These are phyloP conservation scores for Ennomos fuscantarius DNA, from an alignment of 2,888 invertebrate species.

Conservation along the genomic window DNA sequence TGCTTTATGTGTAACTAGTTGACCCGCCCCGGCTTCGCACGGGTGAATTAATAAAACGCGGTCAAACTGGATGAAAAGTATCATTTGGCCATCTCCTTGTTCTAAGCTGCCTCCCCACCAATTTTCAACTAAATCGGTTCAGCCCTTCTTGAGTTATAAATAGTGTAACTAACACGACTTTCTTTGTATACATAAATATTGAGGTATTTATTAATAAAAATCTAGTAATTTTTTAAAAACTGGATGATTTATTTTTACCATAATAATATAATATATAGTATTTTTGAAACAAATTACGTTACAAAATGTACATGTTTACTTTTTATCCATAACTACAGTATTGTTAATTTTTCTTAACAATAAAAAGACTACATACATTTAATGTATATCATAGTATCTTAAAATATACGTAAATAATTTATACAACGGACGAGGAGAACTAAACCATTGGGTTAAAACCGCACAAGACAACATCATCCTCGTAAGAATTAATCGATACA, in stretches of 20 bases:
- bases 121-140: no score
- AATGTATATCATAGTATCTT: constrained; percentile 80
- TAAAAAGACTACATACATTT: constrained; percentile 83
- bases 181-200: no score
- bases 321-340: constrained; percentile 76
- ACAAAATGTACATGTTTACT: constrained; percentile 90
- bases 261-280: constrained; percentile 88
- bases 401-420: constrained; percentile 80
- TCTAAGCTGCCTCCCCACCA: no score
- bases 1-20: no score
- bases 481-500: constrained; percentile 39
- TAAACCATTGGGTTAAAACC: constrained; percentile 53
- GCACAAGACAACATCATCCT: constrained; percentile 44
- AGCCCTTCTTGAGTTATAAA: no score
- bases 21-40: no score
- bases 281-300: constrained; percentile 89
- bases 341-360: constrained; percentile 85
- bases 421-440: constrained; percentile 76
- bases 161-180: no score
- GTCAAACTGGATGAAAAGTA: no score
- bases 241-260: constrained; percentile 88
- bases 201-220: constrained; percentile 59
- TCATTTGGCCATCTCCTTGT: no score
- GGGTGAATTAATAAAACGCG: no score
- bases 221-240: constrained; percentile 85